Base-by-base conservation (phyloP, 2,113 vertebrate genomes). In the Antigone vipio region DNA sequence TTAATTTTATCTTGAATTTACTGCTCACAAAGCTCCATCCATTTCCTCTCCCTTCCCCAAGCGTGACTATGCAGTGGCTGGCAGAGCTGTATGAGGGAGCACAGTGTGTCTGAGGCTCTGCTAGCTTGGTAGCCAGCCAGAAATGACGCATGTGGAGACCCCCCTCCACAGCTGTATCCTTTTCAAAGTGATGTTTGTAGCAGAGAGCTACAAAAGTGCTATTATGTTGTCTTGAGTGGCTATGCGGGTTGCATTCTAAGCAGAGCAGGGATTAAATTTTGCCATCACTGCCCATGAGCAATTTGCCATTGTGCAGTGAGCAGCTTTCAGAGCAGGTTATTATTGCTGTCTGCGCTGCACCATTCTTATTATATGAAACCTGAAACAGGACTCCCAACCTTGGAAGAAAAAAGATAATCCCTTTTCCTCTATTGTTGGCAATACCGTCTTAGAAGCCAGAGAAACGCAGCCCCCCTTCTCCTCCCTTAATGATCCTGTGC, bases 181-280 rank as follows among this genome's bases (percentile, higher is more conserved):
- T 97, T 97, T 96, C 96, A 96, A 91, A 95, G 91, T 56, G 91
- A 59, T 97, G 93, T 96, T 97, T 96, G 95, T 66, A 95, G 97
- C 87, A 73, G 92, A 95, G 95, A 96, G 91, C 94, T 96, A 95
- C 96, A 96, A 85, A 97, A 97, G 97, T 92, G 95, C 96, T 94
- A 96, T 97, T 97, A 92, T 96, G 95, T 88, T 95, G 91, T 95
- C 97, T 97, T 95, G 97, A 97, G 97, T 95, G 95, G 91, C 95
- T 95, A 30, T 71, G 96, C 5, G 84, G 92, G 93, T 55, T 97
- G 95, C 91, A 93, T 97, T 97, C 94, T 97, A 88, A 97, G 88
- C 91, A 93, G 91, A 89, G 93, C 77, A 40, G 93, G 95, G 96
- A 97, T 97, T 97, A 95, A 94, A 94, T 97, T 92, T 85, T 97